Percentiles rank a stretch among this genome's conserved stretches.
These are phyloP conservation scores for Helobdella robusta DNA, from an alignment of 2,888 invertebrate genomes.

Conservation along the genomic window DNA sequence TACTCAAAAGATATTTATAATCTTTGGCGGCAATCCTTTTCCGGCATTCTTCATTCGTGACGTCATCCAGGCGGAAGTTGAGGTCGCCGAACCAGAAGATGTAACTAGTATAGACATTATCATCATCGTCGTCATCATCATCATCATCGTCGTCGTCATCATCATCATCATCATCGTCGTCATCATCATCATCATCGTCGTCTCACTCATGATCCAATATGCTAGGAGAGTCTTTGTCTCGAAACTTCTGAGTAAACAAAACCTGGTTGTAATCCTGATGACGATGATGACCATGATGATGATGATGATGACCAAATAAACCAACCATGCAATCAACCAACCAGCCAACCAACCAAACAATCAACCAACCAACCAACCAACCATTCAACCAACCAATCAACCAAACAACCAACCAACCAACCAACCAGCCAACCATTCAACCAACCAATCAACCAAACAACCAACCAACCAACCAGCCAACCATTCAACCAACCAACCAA, in stretches of 20 bases:
- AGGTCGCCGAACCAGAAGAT: conserved; percentile 94
- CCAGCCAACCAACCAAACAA: too few relatives aligned
- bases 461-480: too few relatives aligned
- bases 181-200: neutral
- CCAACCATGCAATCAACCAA: too few relatives aligned
- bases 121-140: conserved; percentile 4
- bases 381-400: too few relatives aligned
- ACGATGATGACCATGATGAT: neutral
- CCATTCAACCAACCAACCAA: too few relatives aligned
- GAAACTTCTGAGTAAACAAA: conserved; percentile 69
- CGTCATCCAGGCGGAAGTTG: conserved; percentile 71
- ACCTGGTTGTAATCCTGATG: conserved; percentile 70
- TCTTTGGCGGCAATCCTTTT: conserved; percentile 60
- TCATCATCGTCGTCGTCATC: neutral
- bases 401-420: too few relatives aligned
- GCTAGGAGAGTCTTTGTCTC: conserved; percentile 65
- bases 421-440: too few relatives aligned
- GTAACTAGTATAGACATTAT: conserved; percentile 54
- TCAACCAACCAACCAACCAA: too few relatives aligned
- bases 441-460: too few relatives aligned
- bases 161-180: conserved; percentile 14
- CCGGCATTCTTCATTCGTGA: conserved; percentile 51
- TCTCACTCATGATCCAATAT: conserved; percentile 84
- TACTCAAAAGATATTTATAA: conserved; percentile 58
- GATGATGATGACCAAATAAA: too few relatives aligned